Evolutionary conservation across 2,888 invertebrate species (phyloP).

Genomic region (Dascillus cervinus): DNA sequence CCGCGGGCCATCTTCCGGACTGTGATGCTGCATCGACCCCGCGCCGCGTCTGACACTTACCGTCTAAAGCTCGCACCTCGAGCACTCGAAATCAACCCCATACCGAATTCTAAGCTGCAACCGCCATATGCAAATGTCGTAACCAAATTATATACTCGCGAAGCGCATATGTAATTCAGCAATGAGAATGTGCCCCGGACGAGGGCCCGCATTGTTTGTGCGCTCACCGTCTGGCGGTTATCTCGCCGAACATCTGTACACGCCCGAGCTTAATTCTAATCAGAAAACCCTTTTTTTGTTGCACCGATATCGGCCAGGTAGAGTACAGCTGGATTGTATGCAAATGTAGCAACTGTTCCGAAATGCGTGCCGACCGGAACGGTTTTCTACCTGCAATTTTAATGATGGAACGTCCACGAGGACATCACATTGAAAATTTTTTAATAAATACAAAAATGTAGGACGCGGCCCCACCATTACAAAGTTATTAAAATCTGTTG

Average conservation of each 20-base stretch:
- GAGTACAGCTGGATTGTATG: constrained; percentile 23
- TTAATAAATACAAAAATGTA: too few species aligned
- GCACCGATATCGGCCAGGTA: constrained; percentile 26
- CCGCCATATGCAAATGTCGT: constrained; percentile 43
- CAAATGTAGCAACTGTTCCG: constrained; percentile 26
- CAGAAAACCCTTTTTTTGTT: constrained; percentile 23
- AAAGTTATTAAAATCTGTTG: too few species aligned
- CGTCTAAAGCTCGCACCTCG: constrained; percentile 13
- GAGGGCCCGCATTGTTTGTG: constrained; percentile 2
- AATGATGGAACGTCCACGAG: too few species aligned
- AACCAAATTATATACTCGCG: constrained; percentile 42
- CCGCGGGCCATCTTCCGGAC: constrained; percentile 31
- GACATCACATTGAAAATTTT: too few species aligned
- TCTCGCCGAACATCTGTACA: constrained; percentile 29
- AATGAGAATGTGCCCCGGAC: constrained; percentile 18
- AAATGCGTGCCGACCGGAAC: constrained; percentile 26
- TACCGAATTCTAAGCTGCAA: constrained; percentile 29
- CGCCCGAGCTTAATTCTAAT: constrained; percentile 22
- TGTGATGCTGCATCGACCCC: constrained; percentile 10
- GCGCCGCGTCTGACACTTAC: constrained; percentile 10
- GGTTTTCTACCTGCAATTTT: constrained; percentile 13
- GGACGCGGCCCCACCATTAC: too few species aligned
- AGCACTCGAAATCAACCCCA: constrained; percentile 19
- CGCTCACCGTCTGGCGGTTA: constrained; percentile 23
- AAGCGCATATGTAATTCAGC: constrained; percentile 40